Base-by-base conservation (phyloP, 1,140 invertebrate species). In the Adelges cooleyi region DNA sequence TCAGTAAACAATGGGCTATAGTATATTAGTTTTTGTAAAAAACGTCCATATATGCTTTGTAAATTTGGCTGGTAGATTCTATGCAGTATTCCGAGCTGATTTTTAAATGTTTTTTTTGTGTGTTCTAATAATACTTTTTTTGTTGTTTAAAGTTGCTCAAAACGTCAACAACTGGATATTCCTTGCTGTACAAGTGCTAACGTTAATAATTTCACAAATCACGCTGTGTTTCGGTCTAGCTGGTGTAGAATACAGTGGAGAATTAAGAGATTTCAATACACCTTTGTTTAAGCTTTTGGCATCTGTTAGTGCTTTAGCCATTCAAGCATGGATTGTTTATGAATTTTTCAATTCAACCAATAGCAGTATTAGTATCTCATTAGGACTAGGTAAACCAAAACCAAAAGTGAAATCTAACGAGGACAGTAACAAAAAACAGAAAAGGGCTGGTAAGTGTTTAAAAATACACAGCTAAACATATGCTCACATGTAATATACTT, bases 101-200 rank as follows among this genome's bases (percentile, higher is more conserved):
- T n/a, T n/a, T n/a, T n/a, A n/a, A n/a, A n/a, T n/a, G n/a, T n/a
- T n/a, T n/a, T n/a, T n/a, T n/a, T n/a, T n/a, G n/a, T n/a, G n/a
- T n/a, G n/a, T n/a, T n/a, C n/a, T n/a, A n/a, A n/a, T n/a, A n/a
- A n/a, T n/a, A n/a, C n/a, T n/a, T n/a, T n/a, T n/a, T n/a, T n/a
- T n/a, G n/a, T n/a, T 67, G 44, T 52, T 33, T 33, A 6, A 33
- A 62, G 56, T 62, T 27, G 56, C 56, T 13, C 56, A 62, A 62
- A 62, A 29, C 33, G 42, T 62, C 13, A 46, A 62, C 42, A 62
- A 22, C 23, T 62, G 23, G 25, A 29, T 48, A 3, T 62, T 62
- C 8, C 44, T 33, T 62, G 3, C 13, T 48, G 42, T 62, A 22
- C 56, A 62, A 62, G 13, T 15, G 1, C 29, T 48, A 17, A 48